phyloP scores from a whole-genome alignment of 2,888 invertebrate genomes.

The Drosophila greeni region DNA sequence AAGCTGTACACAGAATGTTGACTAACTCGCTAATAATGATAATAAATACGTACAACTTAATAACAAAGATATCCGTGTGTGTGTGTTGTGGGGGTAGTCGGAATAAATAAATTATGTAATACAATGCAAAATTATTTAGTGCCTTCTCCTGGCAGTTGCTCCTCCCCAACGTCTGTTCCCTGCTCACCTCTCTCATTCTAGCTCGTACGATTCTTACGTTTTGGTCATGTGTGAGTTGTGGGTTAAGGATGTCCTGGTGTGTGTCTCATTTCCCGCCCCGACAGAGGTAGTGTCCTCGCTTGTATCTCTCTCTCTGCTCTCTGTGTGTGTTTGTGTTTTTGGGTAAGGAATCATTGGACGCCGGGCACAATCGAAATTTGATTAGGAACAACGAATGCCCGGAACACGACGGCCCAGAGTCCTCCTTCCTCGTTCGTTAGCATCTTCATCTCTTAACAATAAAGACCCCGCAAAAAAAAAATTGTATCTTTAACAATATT shows the following conservation, averaged over 20 bases:
- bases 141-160: constrained; percentile 32
- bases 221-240: constrained; percentile 51
- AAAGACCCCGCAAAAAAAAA: constrained; percentile 19
- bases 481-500: constrained; percentile 38
- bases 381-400: constrained; percentile 32
- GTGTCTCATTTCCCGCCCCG: constrained; percentile 16
- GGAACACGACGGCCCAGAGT: not conserved
- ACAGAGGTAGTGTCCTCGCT: constrained; percentile 20
- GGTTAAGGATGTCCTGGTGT: constrained; percentile 6
- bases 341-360: constrained; percentile 11
- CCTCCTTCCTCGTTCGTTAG: not conserved
- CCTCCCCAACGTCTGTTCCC: constrained; percentile 5
- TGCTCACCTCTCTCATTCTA: constrained; percentile 12
- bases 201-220: constrained; percentile 33
- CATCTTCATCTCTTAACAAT: constrained; percentile 18
- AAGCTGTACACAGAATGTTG: constrained; percentile 40
- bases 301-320: too few relatives aligned
- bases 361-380: constrained; percentile 19
- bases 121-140: constrained; percentile 29
- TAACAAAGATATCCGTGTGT: constrained; percentile 50
- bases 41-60: constrained; percentile 65
- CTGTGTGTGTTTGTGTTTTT: constrained; percentile 2
- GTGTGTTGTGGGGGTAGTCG: constrained; percentile 19
- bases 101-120: constrained; percentile 57
- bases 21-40: constrained; percentile 60